Percentiles rank a stretch among this genome's conserved stretches.
Conservation (phyloP, 2,797 vertebrate species). For the Acipenser ruthenus region DNA sequence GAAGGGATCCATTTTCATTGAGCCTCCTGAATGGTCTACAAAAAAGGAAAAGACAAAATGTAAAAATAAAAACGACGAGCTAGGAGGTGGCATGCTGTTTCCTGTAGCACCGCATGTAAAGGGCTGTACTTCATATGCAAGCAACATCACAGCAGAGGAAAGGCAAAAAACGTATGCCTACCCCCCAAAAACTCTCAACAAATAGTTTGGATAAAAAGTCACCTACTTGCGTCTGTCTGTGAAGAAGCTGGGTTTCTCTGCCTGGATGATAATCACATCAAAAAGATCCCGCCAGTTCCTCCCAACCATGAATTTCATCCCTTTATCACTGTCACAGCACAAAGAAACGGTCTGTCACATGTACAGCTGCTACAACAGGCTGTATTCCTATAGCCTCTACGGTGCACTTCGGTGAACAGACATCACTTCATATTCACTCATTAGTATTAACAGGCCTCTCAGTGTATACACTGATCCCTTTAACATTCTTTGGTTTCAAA, state of each 20-base stretch:
- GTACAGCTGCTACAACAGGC: no score
- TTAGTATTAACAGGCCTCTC: no score
- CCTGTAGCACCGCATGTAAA: no score
- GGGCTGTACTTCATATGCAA: no score
- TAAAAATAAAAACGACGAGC: no score
- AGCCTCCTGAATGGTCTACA: conserved; percentile 65
- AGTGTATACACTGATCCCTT: no score
- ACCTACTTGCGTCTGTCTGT: conserved; percentile 63
- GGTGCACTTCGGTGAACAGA: no score
- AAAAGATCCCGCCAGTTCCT: conserved; percentile 66
- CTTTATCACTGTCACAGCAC: conserved; percentile 51
- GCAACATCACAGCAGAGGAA: not conserved
- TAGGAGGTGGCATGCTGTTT: no score
- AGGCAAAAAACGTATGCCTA: not conserved
- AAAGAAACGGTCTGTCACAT: conserved; percentile 5
- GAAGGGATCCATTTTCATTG: conserved; percentile 60
- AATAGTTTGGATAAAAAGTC: not conserved
- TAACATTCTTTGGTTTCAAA: no score
- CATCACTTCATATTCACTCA: no score
- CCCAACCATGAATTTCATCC: conserved; percentile 70
- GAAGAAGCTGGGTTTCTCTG: conserved; percentile 68
- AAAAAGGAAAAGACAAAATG: not conserved
- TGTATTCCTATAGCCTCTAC: no score
- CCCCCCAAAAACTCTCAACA: not conserved
- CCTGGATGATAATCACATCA: conserved; percentile 66